phyloP scores from a whole-genome alignment of 2,888 invertebrate genomes.

The Xylocampa areola region DNA sequence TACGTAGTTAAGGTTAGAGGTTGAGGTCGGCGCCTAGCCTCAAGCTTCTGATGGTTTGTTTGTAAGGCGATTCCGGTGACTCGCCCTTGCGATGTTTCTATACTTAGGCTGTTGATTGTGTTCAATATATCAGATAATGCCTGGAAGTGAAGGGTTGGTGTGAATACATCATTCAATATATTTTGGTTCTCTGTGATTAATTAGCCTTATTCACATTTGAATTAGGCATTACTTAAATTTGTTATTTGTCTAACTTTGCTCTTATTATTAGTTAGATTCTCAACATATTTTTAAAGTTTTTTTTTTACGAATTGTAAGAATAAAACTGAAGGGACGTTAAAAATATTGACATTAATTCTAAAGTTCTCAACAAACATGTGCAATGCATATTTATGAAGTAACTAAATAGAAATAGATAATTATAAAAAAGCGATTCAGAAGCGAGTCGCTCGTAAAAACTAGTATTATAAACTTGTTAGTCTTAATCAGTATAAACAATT shows the following conservation, averaged over 20 bases:
- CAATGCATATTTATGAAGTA: conserved; percentile 33
- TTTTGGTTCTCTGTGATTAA: too few relatives aligned
- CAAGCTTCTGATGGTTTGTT: conserved; percentile 30
- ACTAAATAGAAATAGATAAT: conserved; percentile 29
- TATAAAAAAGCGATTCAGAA: conserved; percentile 42
- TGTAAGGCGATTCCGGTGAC: conserved; percentile 14
- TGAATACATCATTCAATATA: too few relatives aligned
- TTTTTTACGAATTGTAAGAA: not conserved
- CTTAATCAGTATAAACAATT: conserved; percentile 53
- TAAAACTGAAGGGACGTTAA: too few relatives aligned
- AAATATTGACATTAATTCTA: conserved; percentile 38
- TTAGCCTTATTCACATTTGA: too few relatives aligned
- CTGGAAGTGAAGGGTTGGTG: too few relatives aligned
- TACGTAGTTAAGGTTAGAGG: too few relatives aligned
- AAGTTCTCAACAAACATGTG: conserved; percentile 50
- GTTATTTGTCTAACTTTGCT: not conserved
- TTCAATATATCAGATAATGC: not conserved
- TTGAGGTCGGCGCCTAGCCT: conserved; percentile 24
- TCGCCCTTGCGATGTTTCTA: conserved; percentile 15
- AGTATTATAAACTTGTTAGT: conserved; percentile 55
- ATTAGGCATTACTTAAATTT: too few relatives aligned
- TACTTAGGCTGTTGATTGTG: not conserved
- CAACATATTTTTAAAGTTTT: not conserved
- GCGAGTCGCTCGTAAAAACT: conserved; percentile 46
- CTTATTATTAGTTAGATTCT: not conserved